Base-by-base conservation (phyloP, 2,888 invertebrate species). In the Argyra leucocephala region DNA sequence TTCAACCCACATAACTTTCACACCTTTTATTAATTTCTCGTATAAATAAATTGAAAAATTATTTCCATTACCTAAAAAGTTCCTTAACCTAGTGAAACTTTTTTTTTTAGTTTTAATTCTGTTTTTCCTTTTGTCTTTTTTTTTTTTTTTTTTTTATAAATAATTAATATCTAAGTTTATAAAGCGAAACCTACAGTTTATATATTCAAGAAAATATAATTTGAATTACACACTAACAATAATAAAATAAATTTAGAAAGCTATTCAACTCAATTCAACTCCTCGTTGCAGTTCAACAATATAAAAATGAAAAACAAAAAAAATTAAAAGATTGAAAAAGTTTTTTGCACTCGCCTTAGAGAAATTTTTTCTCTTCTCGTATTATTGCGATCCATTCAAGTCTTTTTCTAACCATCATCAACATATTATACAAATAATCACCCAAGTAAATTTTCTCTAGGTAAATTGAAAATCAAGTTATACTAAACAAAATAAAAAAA, bases 1-100 rank as follows among this genome's bases (percentile, higher is more conserved):
- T 31, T 48, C 48, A 48, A 12, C 48, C 48, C 15, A 48, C 48
- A 48, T 48, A 48, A 48, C 1, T 48, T 48, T 48, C 15, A 31
- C 31, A 31, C 18, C 48, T 48, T 37, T 37, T 48, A 18, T 10
- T 31, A 7, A 7, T 31, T 10, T 7, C 10, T 18, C 12, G 5
- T 48, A 5, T 48, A 18, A 18, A 18, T 48, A 2, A 31, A 31
- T 31, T 7, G 7, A 31, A 31, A 31, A 31, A 4, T 31, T 31
- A 31, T 31, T 31, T 48, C 48, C 48, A 48, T n/a, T 48, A 9
- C 12, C 15, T 5, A 48, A 48, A 48, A 48, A 48, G 48, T 48
- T 48, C 48, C 48, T 48, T 48, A 48, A 48, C 48, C 48, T 48
- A 48, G 48, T 48, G 48, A 48, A 48, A 48, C 18, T 48, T 37